Evolutionary conservation across 2,797 vertebrate genomes (phyloP).

Genomic region (Ammospiza maritima): DNA sequence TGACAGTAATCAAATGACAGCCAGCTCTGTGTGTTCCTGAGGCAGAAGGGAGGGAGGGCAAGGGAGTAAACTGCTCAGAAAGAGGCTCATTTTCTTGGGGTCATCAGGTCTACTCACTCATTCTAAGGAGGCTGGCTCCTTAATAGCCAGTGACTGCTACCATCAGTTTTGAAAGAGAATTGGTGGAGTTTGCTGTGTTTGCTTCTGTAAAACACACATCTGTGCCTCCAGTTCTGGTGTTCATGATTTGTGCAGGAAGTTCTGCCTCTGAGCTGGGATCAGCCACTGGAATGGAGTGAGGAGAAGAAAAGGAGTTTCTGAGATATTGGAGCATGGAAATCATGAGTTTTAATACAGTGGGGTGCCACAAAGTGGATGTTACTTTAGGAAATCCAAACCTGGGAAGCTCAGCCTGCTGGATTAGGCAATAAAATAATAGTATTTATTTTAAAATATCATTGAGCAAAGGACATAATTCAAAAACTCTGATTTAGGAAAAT

Average conservation of each 20-base stretch:
- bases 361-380: no score
- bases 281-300: neutral
- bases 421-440: slow-evolving; percentile 6
- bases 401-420: no score
- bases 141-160: neutral
- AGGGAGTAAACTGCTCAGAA: neutral
- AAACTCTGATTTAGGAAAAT: slow-evolving; percentile 57
- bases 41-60: neutral
- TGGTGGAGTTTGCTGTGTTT: neutral
- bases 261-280: neutral
- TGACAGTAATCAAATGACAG: slow-evolving; percentile 20
- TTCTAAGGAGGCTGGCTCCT: neutral
- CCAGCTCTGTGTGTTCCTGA: neutral
- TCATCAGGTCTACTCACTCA: neutral
- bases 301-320: neutral
- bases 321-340: neutral
- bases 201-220: neutral
- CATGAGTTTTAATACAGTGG: no score
- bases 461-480: slow-evolving; percentile 16
- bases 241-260: neutral
- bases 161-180: neutral
- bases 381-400: no score
- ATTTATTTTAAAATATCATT: slow-evolving; percentile 48
- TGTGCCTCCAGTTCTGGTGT: neutral
- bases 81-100: neutral